Evolutionary conservation across 2,888 invertebrate species (phyloP).

Genomic region (Chrysopilus asiliformis): DNA sequence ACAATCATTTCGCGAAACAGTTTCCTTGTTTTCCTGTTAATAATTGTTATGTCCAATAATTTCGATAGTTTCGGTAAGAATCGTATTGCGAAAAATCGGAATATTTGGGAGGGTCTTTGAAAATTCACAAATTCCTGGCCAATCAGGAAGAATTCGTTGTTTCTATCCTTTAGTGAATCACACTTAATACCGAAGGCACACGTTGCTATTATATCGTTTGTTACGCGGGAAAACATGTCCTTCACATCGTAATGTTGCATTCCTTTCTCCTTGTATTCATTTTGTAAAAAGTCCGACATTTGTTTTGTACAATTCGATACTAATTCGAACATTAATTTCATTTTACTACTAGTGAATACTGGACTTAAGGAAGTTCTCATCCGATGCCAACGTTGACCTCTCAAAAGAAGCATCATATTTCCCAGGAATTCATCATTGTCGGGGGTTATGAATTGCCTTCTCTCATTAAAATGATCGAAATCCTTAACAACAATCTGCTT

Average conservation of each 20-base stretch:
- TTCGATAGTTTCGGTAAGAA: constrained; percentile 15
- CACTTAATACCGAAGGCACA: constrained; percentile 40
- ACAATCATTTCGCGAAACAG: constrained; percentile 13
- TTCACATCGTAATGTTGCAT: constrained; percentile 5
- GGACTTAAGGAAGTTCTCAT: constrained; percentile 13
- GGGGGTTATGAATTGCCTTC: constrained; percentile 25
- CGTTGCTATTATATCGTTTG: constrained; percentile 37
- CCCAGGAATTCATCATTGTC: constrained; percentile 36
- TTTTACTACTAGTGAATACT: constrained; percentile 12
- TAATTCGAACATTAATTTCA: constrained; percentile 14
- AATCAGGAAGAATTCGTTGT: constrained; percentile 38
- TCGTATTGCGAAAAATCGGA: constrained; percentile 14
- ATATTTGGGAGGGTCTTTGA: constrained; percentile 3
- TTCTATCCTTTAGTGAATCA: constrained; percentile 35
- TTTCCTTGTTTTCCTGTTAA: constrained; percentile 7
- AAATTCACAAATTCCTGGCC: constrained; percentile 33
- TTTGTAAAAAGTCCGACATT: constrained; percentile 35
- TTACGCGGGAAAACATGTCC: constrained; percentile 8
- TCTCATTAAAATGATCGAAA: constrained; percentile 37
- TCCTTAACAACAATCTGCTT: constrained; percentile 38
- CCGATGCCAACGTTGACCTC: constrained; percentile 11
- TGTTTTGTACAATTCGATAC: constrained; percentile 10
- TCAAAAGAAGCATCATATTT: constrained; percentile 16
- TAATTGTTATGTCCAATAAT: constrained; percentile 13
- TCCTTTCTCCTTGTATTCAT: constrained; percentile 29